Evolutionary conservation across 2,888 invertebrate genomes (phyloP), one percentile per base, ranked within the genome.

Genomic region (Cataglyphis cursor): DNA sequence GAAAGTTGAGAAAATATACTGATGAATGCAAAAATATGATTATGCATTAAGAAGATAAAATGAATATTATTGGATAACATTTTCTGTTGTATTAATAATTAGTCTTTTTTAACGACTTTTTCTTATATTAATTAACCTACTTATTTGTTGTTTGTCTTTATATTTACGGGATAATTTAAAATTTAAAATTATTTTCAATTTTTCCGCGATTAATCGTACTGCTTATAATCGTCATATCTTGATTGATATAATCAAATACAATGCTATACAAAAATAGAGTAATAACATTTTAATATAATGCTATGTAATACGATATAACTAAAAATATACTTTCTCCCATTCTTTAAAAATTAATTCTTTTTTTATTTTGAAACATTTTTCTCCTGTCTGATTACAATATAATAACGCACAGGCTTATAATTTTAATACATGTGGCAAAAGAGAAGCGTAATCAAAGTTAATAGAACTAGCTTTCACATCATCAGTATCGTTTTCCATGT

Each of bases 401-500:
- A 74, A 64, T 35, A 10, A 51, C 12, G 18, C 31, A 44, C 6
- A 21, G 12, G 38, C n/a, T 21, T 9, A 28, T 66, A 35, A 18
- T 28, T 54, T 15, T 54, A n/a, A n/a, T 62, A 38, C 12, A 28
- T 21, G 24, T 51, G 54, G 15, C 10, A 18, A 48, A 18, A 48
- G 78, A 44, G 18, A 78, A 68, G 21, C 18, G 59, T 59, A 68
- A 80, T 70, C 8, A 59, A 48, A 31, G 35, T 44, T 70, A 59
- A 70, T n/a, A 12, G 18, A 72, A 70, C 24, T 59, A 70, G 44
- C 21, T 72, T 59, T 24, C 44, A 24, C 18, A 9, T 9, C 18
- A 9, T 5, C 15, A n/a, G 18, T 68, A 78, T 44, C 18, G 44
- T 70, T 59, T 70, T 59, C 35, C 44, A 59, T 70, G 57, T 70